These are phyloP conservation scores for Geopemphigus sp. DNA, from an alignment of 1,140 invertebrate species.

Conservation along the genomic window DNA sequence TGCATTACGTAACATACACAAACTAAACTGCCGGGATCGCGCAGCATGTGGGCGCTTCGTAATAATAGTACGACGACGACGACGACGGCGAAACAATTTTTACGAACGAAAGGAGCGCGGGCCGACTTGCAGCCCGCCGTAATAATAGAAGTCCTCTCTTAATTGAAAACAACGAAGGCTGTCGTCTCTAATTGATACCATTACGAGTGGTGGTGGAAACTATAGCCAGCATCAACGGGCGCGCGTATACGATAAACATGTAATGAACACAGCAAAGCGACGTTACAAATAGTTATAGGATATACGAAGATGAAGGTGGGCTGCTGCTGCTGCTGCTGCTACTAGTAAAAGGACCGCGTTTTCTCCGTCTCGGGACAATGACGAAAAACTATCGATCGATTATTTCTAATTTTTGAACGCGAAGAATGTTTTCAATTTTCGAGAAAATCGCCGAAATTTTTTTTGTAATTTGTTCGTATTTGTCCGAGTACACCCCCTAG, in stretches of 20 bases:
- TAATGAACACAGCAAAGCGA: neutral
- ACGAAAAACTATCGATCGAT: too few species aligned
- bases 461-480: too few species aligned
- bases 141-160: neutral
- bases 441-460: too few species aligned
- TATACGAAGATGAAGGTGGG: too few species aligned
- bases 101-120: neutral
- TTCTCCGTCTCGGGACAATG: too few species aligned
- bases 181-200: conserved; percentile 21
- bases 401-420: too few species aligned
- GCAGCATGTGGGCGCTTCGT: conserved; percentile 25
- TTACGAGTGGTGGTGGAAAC: neutral
- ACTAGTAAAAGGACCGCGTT: too few species aligned
- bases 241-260: neutral
- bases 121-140: neutral
- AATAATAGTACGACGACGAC: neutral
- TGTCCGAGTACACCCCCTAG: too few species aligned
- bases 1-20: neutral
- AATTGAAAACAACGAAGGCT: conserved; percentile 35
- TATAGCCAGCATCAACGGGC: too few species aligned
- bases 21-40: neutral
- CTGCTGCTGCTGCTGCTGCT: too few species aligned
- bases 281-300: neutral
- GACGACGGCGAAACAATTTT: conserved; percentile 3
- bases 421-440: too few species aligned